Evolutionary conservation across 2,113 vertebrate genomes (phyloP), one percentile per base, ranked within the genome.

Genomic region (Atractosteus spatula): DNA sequence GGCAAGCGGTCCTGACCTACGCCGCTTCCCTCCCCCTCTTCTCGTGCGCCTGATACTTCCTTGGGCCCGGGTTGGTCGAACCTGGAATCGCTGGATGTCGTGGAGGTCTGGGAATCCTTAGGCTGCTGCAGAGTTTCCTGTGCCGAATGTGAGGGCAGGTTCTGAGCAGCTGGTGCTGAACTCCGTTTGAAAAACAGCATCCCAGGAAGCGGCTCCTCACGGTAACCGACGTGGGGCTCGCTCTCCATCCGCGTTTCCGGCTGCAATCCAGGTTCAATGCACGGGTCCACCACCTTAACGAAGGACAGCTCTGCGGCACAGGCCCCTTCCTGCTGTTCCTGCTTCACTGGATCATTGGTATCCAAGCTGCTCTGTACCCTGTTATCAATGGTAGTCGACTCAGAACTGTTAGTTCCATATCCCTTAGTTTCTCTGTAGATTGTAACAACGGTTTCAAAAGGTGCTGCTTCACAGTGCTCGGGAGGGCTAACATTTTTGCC

Each of bases 191-290:
- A 90, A 74, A 99, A 99, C 70, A 99, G 75, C 81, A 92, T 89
- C 76, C 97, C 97, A 0, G 97, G 96, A 56, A 89, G 83, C 0
- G 89, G 89, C 69, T 97, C 96, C 63, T 84, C 90, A 8, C 76
- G 69, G 10, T 77, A 3, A 1, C 51, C 14, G 3, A 47, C 45
- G 74, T 69, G 54, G 16, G 74, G 11, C 54, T 57, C 41, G 14
- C 47, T 44, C 16, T 69, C 62, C 41, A 6, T 17, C 10, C 17
- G 17, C 41, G 8, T 64, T 7, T 64, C 62, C 62, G 5, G 62
- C 62, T 29, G 62, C 3, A 64, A 17, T 7, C 41, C 62, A 7
- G 17, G 16, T 64, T 5, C 8, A 3, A n/a, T n/a, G n/a, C 56
- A 4, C 56, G 12, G 13, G 56, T 59, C 56, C 8, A 4, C 56